Evolutionary conservation across 2,888 invertebrate genomes (phyloP).

Genomic region (Tholera decimalis): DNA sequence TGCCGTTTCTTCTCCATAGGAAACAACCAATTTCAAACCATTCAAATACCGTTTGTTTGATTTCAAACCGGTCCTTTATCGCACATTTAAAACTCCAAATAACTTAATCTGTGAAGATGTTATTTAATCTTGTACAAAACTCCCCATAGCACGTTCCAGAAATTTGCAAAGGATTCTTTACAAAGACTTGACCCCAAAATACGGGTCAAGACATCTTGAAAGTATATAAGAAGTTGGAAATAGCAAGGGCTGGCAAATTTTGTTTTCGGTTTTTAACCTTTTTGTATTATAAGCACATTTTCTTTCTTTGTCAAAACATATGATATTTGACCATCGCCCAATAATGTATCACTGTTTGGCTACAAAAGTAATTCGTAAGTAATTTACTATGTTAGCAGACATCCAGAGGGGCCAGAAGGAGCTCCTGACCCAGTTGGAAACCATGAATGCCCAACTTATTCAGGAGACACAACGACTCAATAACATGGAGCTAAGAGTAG

Average conservation of each 20-base stretch:
- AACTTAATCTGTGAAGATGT: background rate
- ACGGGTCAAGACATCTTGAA: background rate
- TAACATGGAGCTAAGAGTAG: too few relatives aligned
- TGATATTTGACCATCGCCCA: background rate
- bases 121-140: background rate
- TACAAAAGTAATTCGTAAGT: too few relatives aligned
- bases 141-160: conserved; percentile 4
- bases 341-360: too few relatives aligned
- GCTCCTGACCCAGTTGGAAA: too few relatives aligned
- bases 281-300: background rate
- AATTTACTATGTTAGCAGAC: too few relatives aligned
- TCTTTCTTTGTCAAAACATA: background rate
- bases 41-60: too few relatives aligned
- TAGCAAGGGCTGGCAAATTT: background rate
- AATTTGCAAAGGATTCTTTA: conserved; percentile 8
- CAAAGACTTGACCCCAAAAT: conserved; percentile 36
- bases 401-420: too few relatives aligned
- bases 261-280: background rate
- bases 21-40: too few relatives aligned
- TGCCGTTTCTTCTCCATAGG: too few relatives aligned
- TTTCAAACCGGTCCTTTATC: too few relatives aligned
- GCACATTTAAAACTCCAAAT: background rate
- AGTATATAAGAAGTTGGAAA: background rate
- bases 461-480: too few relatives aligned
- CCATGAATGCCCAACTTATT: too few relatives aligned